Conservation (phyloP, 2,113 vertebrate species). For the Chaetura pelagica region DNA sequence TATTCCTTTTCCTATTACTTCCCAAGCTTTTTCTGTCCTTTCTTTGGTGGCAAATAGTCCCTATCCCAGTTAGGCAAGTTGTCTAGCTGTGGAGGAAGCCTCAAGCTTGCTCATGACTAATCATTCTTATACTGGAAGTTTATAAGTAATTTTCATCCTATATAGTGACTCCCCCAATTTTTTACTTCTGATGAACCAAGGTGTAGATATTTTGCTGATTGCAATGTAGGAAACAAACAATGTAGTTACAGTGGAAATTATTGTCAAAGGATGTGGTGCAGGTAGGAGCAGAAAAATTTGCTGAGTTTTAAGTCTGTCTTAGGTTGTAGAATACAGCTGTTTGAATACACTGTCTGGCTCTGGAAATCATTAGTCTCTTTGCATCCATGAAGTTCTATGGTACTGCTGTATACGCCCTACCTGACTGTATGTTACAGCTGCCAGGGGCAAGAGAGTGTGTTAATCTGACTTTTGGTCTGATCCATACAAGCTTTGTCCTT, state of each 20-base stretch:
- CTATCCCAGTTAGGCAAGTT: neutral
- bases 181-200: neutral
- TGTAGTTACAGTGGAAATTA: neutral
- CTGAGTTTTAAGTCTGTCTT: neutral
- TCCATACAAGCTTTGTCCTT: neutral
- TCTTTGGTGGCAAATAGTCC: neutral
- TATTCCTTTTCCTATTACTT: neutral
- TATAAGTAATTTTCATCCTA: neutral
- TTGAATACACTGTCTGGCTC: neutral
- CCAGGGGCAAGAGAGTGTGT: neutral
- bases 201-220: neutral
- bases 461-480: neutral
- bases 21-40: neutral
- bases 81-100: neutral
- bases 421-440: neutral
- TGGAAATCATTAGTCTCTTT: neutral
- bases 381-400: neutral
- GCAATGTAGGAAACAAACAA: neutral
- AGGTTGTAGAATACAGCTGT: neutral
- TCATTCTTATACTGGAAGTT: neutral
- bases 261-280: neutral
- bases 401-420: no score
- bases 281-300: neutral
- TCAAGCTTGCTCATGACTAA: neutral
- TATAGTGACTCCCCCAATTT: rapidly evolving